These are phyloP conservation scores for Danio jaintianensis DNA, from an alignment of 2,797 vertebrate genomes.

Conservation along the genomic window DNA sequence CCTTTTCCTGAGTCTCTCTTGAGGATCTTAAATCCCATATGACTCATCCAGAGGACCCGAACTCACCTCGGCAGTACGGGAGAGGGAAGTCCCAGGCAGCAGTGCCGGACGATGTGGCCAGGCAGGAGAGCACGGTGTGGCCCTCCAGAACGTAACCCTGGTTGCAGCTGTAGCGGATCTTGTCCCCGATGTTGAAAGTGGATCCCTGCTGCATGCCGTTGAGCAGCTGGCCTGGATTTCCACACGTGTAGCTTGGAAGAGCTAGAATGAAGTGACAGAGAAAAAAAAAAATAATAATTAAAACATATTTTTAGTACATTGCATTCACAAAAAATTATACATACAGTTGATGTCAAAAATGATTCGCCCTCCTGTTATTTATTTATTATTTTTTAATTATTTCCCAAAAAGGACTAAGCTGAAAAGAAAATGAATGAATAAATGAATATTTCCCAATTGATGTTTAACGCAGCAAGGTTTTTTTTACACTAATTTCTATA, in stretches of 20 bases:
- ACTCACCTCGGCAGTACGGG: constrained; percentile 94
- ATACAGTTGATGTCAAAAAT: too few species aligned
- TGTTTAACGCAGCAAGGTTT: too few species aligned
- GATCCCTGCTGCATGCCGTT: constrained; percentile 94
- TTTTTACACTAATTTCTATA: too few species aligned
- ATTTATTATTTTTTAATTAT: too few species aligned
- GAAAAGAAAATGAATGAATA: too few species aligned
- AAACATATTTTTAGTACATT: constrained; percentile 47
- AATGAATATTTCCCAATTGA: too few species aligned
- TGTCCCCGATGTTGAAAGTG: constrained; percentile 95
- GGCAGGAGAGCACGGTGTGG: constrained; percentile 93
- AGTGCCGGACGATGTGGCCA: constrained; percentile 83
- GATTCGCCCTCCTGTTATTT: too few species aligned
- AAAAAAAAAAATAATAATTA: constrained; percentile 34
- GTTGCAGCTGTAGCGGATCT: constrained; percentile 96
- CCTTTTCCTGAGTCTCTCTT: constrained; percentile 11
- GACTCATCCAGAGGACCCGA: not conserved
- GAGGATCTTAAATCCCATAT: not conserved
- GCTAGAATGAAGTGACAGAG: constrained; percentile 72
- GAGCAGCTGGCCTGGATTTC: constrained; percentile 91
- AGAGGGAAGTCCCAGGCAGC: constrained; percentile 98
- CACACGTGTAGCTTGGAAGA: constrained; percentile 95
- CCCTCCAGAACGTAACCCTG: constrained; percentile 93
- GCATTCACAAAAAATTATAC: too few species aligned
- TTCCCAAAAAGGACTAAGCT: too few species aligned